Base-by-base conservation (phyloP, 2,888 invertebrate genomes). In the Cetonia aurata region DNA sequence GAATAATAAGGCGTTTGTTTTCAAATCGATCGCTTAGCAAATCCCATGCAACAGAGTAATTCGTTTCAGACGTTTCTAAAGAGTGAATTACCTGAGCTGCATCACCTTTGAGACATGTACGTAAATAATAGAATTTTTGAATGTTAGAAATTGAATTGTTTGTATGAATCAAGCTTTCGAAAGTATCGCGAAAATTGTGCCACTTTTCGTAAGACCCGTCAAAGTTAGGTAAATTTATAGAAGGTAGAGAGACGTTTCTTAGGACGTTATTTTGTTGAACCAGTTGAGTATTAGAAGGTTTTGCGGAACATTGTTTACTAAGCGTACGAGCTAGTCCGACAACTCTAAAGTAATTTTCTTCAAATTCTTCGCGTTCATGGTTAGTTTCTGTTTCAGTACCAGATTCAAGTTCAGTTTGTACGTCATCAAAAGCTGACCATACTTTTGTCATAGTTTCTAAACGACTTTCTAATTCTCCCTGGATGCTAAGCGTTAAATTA, bases 41-140 rank as follows among this genome's bases (percentile, higher is more conserved):
- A 25, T 75, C 67, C 75, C 75, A 77, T 8, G 77, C 74, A 17
- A 67, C 67, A 46, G 46, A 19, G 56, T 77, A 77, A 68, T 76
- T 76, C 3, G 50, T 15, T 6, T 48, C 68, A 2, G 76, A 68
- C 13, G 73, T 48, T 56, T 71, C 67, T 17, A 77, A 50, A 15
- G 71, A 73, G 41, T 69, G 48, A 19, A 76, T 76, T 3, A 73
- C 53, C 25, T 74, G 13, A 1, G 56, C 55, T 0, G 75, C 74
- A n/a, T n/a, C 44, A 15, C 73, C 72, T 37, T 56, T 41, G 4
- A 74, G 55, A 3, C 66, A 67, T 37, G 56, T 25, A 52, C 52
- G 57, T 13, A 74, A 60, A 60, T 73, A 74, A 50, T 62, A 62
- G 55, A 72, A 73, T 50, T 71, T 72, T 55, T 72, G 72, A 41